Conservation (phyloP, 1,140 invertebrate species). For the Venturia canescens region DNA sequence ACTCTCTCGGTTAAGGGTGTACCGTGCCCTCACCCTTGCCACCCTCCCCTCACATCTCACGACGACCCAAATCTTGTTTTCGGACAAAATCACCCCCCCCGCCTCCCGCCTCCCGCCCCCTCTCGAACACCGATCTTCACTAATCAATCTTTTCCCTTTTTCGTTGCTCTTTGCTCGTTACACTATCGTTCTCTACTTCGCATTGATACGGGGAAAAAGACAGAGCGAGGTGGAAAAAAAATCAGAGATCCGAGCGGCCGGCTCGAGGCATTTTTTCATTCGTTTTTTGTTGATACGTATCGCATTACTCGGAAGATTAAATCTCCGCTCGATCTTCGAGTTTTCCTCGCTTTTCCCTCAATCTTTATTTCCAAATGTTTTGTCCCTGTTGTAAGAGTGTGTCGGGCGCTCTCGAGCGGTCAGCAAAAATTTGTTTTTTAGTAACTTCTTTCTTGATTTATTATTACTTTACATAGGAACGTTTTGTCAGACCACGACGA, state of each 20-base stretch:
- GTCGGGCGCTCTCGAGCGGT: constrained; percentile 51
- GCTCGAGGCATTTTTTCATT: constrained; percentile 29
- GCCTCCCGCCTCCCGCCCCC: no score
- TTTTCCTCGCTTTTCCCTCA: constrained; percentile 37
- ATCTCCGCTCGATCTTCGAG: constrained; percentile 29
- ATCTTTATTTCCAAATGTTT: constrained; percentile 44
- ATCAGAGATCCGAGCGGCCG: not conserved
- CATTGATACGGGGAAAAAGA: constrained; percentile 47
- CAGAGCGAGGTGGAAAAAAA: constrained; percentile 1
- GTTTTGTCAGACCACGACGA: constrained; percentile 74
- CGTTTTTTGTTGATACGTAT: constrained; percentile 60
- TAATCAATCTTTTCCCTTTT: constrained; percentile 11
- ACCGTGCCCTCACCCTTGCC: constrained; percentile 41
- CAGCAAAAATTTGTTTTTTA: constrained; percentile 58
- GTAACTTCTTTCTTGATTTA: constrained; percentile 70
- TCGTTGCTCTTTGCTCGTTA: not conserved
- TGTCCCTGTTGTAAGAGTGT: constrained; percentile 46
- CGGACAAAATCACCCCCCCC: constrained; percentile 24
- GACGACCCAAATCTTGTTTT: not conserved
- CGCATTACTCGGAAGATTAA: constrained; percentile 63
- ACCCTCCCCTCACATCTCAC: constrained; percentile 1
- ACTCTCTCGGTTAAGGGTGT: constrained; percentile 60
- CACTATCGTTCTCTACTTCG: not conserved
- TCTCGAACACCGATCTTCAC: constrained; percentile 43
- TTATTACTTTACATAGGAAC: constrained; percentile 78